These are phyloP conservation scores for Fregata magnificens DNA, from an alignment of 2,113 vertebrate species.

Conservation along the genomic window DNA sequence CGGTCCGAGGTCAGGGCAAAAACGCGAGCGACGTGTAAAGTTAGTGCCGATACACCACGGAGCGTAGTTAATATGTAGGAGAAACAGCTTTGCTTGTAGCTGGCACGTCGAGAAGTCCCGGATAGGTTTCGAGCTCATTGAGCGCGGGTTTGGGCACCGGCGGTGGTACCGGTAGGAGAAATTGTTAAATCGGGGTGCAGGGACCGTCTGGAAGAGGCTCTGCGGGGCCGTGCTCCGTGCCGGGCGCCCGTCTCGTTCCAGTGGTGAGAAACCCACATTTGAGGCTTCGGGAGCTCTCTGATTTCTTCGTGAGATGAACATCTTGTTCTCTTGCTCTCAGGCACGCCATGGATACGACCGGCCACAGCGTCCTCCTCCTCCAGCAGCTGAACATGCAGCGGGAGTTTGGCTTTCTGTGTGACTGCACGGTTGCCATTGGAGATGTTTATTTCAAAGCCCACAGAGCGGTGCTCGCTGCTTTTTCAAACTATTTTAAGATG, in stretches of 20 bases:
- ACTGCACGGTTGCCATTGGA: conserved; percentile 96
- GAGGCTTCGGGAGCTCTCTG: background rate
- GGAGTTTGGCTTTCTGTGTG: conserved; percentile 97
- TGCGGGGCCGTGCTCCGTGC: background rate
- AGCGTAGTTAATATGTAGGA: background rate
- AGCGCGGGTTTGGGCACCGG: background rate
- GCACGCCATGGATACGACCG: conserved; percentile 84
- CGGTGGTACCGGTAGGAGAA: background rate
- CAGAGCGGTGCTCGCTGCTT: conserved; percentile 93
- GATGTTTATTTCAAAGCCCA: conserved; percentile 99
- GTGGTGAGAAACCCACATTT: background rate
- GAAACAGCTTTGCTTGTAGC: background rate
- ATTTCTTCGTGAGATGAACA: background rate
- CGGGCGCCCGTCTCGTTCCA: background rate
- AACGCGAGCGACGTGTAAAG: background rate
- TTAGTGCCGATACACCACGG: background rate
- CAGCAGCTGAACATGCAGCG: conserved; percentile 97
- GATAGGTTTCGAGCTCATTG: background rate
- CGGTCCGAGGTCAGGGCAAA: accelerated
- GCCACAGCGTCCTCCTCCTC: conserved; percentile 93
- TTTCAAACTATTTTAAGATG: conserved; percentile 99
- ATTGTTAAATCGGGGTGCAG: background rate
- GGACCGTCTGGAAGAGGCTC: background rate
- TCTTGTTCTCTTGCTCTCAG: conserved; percentile 38
- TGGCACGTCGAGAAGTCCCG: background rate